Evolutionary conservation across 53 echinoderm and acorn worm genomes (phyloP), one percentile per base, ranked within the genome.

Genomic region (Stichopus horrens): DNA sequence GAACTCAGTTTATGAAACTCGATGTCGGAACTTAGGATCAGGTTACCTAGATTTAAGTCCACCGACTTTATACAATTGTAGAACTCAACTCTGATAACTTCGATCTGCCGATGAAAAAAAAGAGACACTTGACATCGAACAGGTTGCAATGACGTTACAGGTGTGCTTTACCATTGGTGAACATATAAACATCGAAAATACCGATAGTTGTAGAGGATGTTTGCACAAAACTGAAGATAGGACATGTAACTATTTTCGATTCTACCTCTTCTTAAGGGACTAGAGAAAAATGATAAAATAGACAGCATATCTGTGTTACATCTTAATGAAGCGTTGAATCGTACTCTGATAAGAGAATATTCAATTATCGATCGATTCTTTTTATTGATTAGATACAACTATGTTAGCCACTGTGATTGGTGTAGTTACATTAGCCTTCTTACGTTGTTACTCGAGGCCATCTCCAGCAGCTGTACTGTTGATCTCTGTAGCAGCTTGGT

Each of bases 401-500:
- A 9, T 59, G 11, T 59, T 59, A 59, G 5, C 18, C 19, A 71
- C 6, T 71, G 14, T 16, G 19, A 16, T 71, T 18, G 7, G n/a
- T 63, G 7, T 63, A 13, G 63, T 9, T 13, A 9, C 16, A 0
- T 13, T 63, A 63, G 51, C 21, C 9, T 4, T 57, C 81, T 81
- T 58, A 81, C 81, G 4, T 19, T 21, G 57, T 81, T 81, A 19
- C 20, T 58, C 5, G 81, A 81, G 7, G 81, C 81, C 56, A 81
- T 80, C 57, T 81, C 81, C 56, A 81, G 57, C 21, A 81, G 57
- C 57, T 81, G 81, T 56, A 81, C 22, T 1, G 81, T 81, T n/a
- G 81, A 81, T 20, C 20, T 51, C 57, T 81, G 81, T 5, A 81
- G 58, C 22, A 81, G 18, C 58, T 81, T 81, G 23, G 56, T 81